Percentiles rank a stretch among this genome's conserved stretches.
These are phyloP conservation scores for Orestias chungarensis DNA, from an alignment of 2,797 vertebrate species.

Conservation along the genomic window DNA sequence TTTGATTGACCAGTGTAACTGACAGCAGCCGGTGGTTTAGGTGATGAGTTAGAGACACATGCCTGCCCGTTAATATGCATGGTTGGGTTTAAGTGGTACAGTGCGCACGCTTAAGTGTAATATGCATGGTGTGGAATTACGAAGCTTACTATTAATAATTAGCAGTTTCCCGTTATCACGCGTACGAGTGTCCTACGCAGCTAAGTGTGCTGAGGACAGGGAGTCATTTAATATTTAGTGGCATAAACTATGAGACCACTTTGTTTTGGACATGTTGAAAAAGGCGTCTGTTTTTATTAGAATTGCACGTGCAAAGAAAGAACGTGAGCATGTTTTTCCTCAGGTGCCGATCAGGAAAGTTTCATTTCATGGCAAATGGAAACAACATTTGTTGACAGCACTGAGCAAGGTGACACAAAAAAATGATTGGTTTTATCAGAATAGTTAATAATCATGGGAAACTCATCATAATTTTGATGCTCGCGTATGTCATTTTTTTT, in stretches of 20 bases:
- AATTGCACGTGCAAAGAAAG: background rate
- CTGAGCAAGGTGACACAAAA: background rate
- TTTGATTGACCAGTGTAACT: background rate
- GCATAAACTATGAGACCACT: background rate
- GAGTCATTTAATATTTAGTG: background rate
- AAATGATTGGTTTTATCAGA: no score
- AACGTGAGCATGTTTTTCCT: background rate
- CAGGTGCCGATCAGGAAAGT: background rate
- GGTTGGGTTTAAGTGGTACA: background rate
- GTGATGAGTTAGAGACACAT: background rate
- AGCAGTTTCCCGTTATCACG: background rate
- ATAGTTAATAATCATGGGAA: no score
- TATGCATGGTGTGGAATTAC: background rate
- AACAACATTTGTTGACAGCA: background rate
- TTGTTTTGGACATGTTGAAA: background rate
- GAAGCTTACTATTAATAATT: background rate
- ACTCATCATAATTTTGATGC: no score
- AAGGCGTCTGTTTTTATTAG: no score
- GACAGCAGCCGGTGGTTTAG: background rate
- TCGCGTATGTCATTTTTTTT: no score
- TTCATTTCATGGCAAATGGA: background rate
- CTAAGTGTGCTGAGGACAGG: background rate
- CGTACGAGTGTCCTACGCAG: background rate
- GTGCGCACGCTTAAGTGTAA: background rate
- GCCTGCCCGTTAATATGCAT: background rate